Conservation (phyloP, 1,140 invertebrate genomes). For the Chironomus striatipennis region DNA sequence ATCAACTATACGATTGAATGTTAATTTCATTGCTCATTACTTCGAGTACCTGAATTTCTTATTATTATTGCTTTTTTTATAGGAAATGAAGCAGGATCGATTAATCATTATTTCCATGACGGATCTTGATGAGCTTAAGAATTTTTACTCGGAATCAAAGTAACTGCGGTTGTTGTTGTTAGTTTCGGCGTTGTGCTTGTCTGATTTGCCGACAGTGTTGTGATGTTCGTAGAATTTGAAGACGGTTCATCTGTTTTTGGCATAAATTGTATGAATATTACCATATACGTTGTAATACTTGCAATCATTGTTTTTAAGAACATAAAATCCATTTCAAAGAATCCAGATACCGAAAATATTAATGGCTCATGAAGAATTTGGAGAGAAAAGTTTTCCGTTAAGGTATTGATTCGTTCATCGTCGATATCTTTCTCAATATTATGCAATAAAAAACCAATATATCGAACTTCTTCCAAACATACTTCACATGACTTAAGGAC, state of each 20-base stretch:
- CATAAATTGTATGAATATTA: constrained; percentile 26
- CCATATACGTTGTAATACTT: constrained; percentile 25
- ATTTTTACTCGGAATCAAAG: background rate
- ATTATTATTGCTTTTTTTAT: too few relatives aligned
- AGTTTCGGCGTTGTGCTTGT: background rate
- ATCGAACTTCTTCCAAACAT: constrained; percentile 4
- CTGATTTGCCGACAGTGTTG: background rate
- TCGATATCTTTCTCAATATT: constrained; percentile 24
- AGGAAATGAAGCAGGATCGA: too few relatives aligned
- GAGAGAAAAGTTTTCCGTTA: constrained; percentile 25
- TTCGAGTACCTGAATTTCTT: too few relatives aligned
- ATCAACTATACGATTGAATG: too few relatives aligned
- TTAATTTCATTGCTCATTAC: too few relatives aligned
- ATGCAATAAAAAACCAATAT: constrained; percentile 3
- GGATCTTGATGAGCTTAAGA: too few relatives aligned
- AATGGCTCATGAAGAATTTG: constrained; percentile 25
- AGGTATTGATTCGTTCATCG: background rate
- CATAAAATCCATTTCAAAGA: constrained; percentile 25
- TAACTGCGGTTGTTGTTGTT: background rate
- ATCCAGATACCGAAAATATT: constrained; percentile 11
- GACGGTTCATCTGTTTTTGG: constrained; percentile 11
- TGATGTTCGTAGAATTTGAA: background rate
- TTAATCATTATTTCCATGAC: too few relatives aligned
- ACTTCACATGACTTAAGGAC: background rate
- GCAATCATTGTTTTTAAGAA: constrained; percentile 24